Percentiles rank a stretch among this genome's conserved stretches.
Evolutionary conservation across 1,140 invertebrate genomes (phyloP).

Genomic region (Drosophila setifemur): DNA sequence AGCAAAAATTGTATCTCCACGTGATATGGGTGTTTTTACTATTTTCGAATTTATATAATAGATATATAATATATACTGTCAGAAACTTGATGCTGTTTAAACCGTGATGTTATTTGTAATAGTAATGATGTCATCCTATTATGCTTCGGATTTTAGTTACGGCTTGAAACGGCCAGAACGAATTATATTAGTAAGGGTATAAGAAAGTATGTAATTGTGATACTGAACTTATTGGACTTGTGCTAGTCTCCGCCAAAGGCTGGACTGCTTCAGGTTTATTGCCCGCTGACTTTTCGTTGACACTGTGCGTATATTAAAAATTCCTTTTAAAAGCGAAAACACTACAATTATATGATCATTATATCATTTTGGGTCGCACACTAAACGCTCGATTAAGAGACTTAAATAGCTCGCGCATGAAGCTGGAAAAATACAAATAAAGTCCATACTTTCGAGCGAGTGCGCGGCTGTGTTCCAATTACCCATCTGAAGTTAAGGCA

Average conservation of each 20-base stretch:
- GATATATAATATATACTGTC: too few species aligned
- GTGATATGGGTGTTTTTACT: too few species aligned
- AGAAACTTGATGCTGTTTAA: too few species aligned
- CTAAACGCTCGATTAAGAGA: conserved; percentile 64
- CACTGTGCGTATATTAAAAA: conserved; percentile 28
- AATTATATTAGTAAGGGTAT: conserved; percentile 3
- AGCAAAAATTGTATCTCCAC: too few species aligned
- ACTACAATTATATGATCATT: conserved; percentile 39
- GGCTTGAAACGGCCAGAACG: too few species aligned
- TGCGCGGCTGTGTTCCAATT: conserved; percentile 19
- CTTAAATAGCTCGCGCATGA: conserved; percentile 36
- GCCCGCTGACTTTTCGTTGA: conserved; percentile 31
- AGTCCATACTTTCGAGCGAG: conserved; percentile 8
- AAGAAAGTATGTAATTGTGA: too few species aligned
- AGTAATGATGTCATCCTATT: too few species aligned
- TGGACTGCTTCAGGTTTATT: conserved; percentile 1
- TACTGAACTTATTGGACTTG: too few species aligned
- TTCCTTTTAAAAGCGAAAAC: conserved; percentile 18
- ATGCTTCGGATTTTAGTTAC: too few species aligned
- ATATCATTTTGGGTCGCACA: conserved; percentile 23
- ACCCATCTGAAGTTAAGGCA: conserved; percentile 11
- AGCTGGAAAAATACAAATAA: conserved; percentile 17
- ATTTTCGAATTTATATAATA: too few species aligned
- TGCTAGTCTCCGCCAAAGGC: not conserved
- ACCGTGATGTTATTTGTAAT: too few species aligned